Evolutionary conservation across 2,888 invertebrate genomes (phyloP), one percentile per base, ranked within the genome.

Genomic region (Saturnia japonica): DNA sequence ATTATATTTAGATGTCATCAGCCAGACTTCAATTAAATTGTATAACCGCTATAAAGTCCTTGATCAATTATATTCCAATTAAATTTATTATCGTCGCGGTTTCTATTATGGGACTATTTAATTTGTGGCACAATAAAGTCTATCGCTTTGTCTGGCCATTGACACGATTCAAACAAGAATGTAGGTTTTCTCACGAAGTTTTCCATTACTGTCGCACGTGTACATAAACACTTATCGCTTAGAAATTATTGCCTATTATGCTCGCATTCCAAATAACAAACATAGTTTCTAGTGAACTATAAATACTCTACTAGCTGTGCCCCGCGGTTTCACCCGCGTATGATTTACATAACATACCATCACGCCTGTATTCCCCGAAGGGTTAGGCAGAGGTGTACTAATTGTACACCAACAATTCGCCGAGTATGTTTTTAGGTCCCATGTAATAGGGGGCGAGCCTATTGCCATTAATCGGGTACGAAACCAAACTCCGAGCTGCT

Each of bases 11-110:
- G n/a, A n/a, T n/a, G n/a, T n/a, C n/a, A n/a, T 34, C 34, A 34
- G 6, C 34, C 2, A 34, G 7, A 19, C 0, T 47, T 47, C 7
- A 47, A 22, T 54, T 54, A 54, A n/a, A 54, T 54, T 54, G 22
- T n/a, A 22, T 54, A 22, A 54, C 9, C 11, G 54, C 54, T 22
- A 54, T 54, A 22, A n/a, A 54, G 7, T 22, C 54, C 22, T 22
- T 54, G 1, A 22, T 54, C 9, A 54, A 22, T 54, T 54, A 43
- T 43, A 43, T 43, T 43, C 14, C 43, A 43, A 43, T 43, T 43
- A 43, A 43, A 43, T 34, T 2, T n/a, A 22, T 69, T 91, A 87
- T 74, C 62, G 9, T 45, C 28, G 28, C 57, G 28, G n/a, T n/a
- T 54, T 54, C 54, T 7, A 54, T 54, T 3, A n/a, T 6, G 57